Evolutionary conservation across 2,797 vertebrate genomes (phyloP).

Genomic region (Spea hammondii): DNA sequence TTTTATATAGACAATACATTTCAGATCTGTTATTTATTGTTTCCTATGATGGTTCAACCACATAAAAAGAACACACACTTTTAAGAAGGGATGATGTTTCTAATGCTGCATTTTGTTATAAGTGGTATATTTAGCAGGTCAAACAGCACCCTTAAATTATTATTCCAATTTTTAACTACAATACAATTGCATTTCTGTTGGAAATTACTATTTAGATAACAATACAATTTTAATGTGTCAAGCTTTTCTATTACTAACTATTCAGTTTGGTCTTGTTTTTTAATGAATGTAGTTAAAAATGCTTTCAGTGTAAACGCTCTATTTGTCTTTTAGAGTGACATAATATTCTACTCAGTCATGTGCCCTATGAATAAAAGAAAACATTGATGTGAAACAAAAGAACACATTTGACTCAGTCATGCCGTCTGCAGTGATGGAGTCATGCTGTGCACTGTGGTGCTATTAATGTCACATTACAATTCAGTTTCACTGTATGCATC

Average conservation of each 20-base stretch:
- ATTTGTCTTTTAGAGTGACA: not conserved
- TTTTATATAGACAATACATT: too few species aligned
- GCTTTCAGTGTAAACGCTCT: not conserved
- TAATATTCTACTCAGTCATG: not conserved
- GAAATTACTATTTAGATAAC: too few species aligned
- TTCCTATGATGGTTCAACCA: too few species aligned
- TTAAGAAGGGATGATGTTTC: too few species aligned
- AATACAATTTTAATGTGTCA: not conserved
- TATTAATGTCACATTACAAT: not conserved
- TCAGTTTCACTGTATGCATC: not conserved
- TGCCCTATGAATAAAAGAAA: conserved; percentile 4
- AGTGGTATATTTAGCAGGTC: too few species aligned
- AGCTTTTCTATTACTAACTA: not conserved
- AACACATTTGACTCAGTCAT: not conserved
- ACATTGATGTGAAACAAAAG: not conserved
- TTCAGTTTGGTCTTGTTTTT: not conserved
- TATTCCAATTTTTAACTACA: too few species aligned
- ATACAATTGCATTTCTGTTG: too few species aligned
- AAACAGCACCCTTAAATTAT: too few species aligned
- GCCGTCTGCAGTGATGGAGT: conserved; percentile 5
- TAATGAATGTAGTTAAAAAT: not conserved
- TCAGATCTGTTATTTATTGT: too few species aligned
- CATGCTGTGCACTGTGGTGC: conserved; percentile 2
- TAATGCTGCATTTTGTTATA: too few species aligned
- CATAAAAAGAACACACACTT: too few species aligned